Evolutionary conservation across 2,797 vertebrate species (phyloP), one percentile per base, ranked within the genome.

Genomic region (Pipistrellus pygmaeus): DNA sequence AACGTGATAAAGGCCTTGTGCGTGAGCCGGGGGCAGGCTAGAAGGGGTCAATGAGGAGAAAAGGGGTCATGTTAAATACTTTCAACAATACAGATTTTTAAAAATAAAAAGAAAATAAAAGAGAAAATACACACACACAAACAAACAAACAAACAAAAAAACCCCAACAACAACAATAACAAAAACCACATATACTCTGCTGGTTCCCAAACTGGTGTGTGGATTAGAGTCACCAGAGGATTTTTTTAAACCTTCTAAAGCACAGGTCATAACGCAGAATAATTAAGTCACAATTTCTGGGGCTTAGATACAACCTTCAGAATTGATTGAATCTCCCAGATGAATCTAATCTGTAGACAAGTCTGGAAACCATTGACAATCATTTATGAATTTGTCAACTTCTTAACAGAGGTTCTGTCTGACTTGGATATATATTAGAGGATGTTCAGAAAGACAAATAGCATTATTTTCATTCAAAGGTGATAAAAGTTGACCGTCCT

Each of bases 311-410:
- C 6, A 38, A 20, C 1, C 2, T 51, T 82, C 25, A 41, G 55
- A 73, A 81, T 35, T 48, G 21, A 44, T 27, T 44, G 18, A 78
- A 38, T 88, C 17, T 78, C 3, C 38, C 1, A 30, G 66, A 27
- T 64, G 46, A 90, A 75, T 87, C 41, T 77, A 53, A 84, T 87
- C 23, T 64, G 27, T 48, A 84, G 17, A 21, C 30, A 90, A 84
- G 1, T 92, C 51, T 68, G n/a, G 12, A 13, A 62, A 71, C 20
- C 21, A 86, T 8, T 80, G 20, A 84, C 0, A 53, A 5, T 81
- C 64, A 91, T 66, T 89, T 83, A 64, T 60, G 68, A 76, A 57
- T 80, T 76, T 88, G 21, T 18, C 25, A 76, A 66, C 46, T 92
- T 90, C 44, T 92, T 15, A 85, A 51, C 1, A 81, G 23, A 35